These are phyloP conservation scores for Phthorimaea operculella DNA, from an alignment of 1,140 invertebrate genomes.

Conservation along the genomic window DNA sequence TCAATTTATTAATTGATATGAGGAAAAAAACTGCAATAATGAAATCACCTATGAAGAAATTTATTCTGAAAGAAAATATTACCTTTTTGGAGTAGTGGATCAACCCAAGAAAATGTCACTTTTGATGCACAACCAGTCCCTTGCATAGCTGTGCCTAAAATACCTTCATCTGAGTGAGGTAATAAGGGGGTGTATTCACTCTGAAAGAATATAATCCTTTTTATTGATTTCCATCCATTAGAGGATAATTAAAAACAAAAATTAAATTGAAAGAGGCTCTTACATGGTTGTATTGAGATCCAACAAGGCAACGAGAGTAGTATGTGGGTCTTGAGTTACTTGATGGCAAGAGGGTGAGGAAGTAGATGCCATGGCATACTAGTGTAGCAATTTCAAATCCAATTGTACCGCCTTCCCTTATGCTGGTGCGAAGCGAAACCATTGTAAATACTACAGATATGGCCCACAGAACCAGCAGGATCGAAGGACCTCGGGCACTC, in stretches of 20 bases:
- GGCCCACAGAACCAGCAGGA: constrained; percentile 74
- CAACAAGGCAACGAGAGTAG: constrained; percentile 62
- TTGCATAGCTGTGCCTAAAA: constrained; percentile 86
- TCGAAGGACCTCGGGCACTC: constrained; percentile 78
- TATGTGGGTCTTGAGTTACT: constrained; percentile 61
- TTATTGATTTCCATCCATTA: not conserved
- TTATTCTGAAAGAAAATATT: too few species aligned
- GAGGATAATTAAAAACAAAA: not conserved
- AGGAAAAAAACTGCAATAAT: too few species aligned
- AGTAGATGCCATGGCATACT: constrained; percentile 71
- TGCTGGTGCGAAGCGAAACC: constrained; percentile 67
- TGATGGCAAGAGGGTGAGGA: constrained; percentile 72
- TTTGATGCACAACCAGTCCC: constrained; percentile 76
- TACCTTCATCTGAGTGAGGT: constrained; percentile 66
- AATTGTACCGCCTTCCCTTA: constrained; percentile 48
- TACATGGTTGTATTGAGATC: constrained; percentile 68
- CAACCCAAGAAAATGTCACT: constrained; percentile 89
- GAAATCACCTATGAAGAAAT: too few species aligned
- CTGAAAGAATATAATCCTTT: constrained; percentile 25
- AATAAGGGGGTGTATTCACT: constrained; percentile 73
- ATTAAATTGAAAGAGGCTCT: constrained; percentile 22
- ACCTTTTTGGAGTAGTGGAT: constrained; percentile 87
- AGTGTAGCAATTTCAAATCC: constrained; percentile 64
- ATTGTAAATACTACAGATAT: constrained; percentile 72
- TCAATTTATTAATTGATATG: too few species aligned